Conservation (phyloP, 2,888 invertebrate genomes). For the Drosophila flavopinicola region DNA sequence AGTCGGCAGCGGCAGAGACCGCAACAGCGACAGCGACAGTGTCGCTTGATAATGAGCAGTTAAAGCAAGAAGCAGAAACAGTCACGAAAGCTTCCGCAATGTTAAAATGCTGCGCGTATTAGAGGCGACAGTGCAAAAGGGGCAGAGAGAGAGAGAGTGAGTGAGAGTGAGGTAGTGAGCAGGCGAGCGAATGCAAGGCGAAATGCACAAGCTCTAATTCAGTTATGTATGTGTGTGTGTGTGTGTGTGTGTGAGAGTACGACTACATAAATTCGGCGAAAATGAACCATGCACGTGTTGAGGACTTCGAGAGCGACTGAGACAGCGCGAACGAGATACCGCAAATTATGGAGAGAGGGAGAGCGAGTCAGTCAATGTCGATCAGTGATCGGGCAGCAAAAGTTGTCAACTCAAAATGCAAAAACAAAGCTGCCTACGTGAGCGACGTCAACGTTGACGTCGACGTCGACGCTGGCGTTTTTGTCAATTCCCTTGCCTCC, state of each 20-base stretch:
- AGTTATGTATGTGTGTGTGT: slow-evolving; percentile 12
- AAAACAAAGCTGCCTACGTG: slow-evolving; percentile 76
- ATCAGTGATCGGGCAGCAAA: slow-evolving; percentile 31
- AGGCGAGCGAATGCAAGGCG: slow-evolving; percentile 44
- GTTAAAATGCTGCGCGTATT: slow-evolving; percentile 52
- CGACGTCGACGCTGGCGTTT: slow-evolving; percentile 5
- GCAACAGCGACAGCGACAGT: slow-evolving; percentile 44
- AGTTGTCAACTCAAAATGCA: slow-evolving; percentile 65
- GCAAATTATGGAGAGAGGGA: slow-evolving; percentile 1
- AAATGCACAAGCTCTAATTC: slow-evolving; percentile 40
- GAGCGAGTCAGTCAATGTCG: slow-evolving; percentile 40
- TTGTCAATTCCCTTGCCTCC: slow-evolving; percentile 15
- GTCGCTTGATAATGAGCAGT: slow-evolving; percentile 75
- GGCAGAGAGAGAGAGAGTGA: slow-evolving; percentile 2
- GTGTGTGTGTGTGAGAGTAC: slow-evolving; percentile 1
- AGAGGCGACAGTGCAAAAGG: slow-evolving; percentile 13
- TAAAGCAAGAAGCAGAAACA: slow-evolving; percentile 52
- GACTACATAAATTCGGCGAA: slow-evolving; percentile 51
- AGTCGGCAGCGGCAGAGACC: slow-evolving; percentile 34
- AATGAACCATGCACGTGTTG: slow-evolving; percentile 61
- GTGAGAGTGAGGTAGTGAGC: slow-evolving; percentile 5
- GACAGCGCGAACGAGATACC: slow-evolving; percentile 6
- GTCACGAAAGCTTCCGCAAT: slow-evolving; percentile 74
- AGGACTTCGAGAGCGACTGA: slow-evolving; percentile 24
- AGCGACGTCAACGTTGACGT: slow-evolving; percentile 42